These are phyloP conservation scores for Acipenser transmontanus DNA, from an alignment of 2,797 vertebrate species.

Conservation along the genomic window DNA sequence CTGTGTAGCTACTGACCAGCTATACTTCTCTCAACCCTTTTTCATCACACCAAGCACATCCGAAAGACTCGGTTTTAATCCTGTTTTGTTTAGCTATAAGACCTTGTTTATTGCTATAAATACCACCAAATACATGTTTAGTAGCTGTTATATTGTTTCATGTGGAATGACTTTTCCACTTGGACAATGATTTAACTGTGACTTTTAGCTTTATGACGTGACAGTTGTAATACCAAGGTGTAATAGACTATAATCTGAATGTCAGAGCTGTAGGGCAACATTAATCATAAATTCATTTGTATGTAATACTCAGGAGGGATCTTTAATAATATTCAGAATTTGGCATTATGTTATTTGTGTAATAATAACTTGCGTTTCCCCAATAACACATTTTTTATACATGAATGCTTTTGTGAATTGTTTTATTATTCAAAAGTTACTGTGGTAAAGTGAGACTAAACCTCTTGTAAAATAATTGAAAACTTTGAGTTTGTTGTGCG, in stretches of 20 bases:
- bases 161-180: conserved; percentile 23
- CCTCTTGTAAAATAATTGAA: too few species aligned
- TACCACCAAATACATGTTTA: conserved; percentile 34
- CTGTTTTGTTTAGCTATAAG: too few species aligned
- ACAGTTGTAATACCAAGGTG: conserved; percentile 18
- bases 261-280: conserved; percentile 16
- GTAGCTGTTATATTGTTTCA: conserved; percentile 2
- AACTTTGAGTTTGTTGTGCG: too few species aligned
- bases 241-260: conserved; percentile 29
- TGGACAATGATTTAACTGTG: conserved; percentile 27
- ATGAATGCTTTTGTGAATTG: too few species aligned
- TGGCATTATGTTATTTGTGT: conserved; percentile 5
- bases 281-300: conserved; percentile 24
- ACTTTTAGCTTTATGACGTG: conserved; percentile 23
- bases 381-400: too few species aligned
- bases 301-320: conserved; percentile 18
- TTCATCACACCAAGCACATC: too few species aligned
- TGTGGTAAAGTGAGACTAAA: too few species aligned
- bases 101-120: conserved; percentile 9
- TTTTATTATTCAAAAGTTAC: too few species aligned
- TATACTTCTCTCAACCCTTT: too few species aligned
- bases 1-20: too few species aligned
- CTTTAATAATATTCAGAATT: conserved; percentile 14
- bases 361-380: too few species aligned
- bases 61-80: too few species aligned